A percentile compares a stretch with the other conserved stretches of the same genome.
These are phyloP conservation scores for Conus canariensis DNA, from an alignment of 2,888 invertebrate species.

Conservation along the genomic window DNA sequence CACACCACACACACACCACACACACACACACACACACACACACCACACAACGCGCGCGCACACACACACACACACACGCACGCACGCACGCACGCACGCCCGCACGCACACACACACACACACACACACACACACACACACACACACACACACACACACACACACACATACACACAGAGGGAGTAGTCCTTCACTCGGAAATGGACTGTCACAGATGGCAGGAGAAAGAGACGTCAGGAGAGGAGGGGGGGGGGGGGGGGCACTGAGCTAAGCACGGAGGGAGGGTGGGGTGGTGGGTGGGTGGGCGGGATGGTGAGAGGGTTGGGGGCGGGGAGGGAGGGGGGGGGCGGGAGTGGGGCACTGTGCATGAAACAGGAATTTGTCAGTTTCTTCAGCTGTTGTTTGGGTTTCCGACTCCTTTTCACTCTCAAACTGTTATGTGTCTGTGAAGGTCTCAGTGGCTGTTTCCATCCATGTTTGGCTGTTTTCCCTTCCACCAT, in stretches of 20 bases:
- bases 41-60: neutral
- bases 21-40: too few relatives aligned
- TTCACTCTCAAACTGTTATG: neutral
- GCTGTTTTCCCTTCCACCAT: too few relatives aligned
- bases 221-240: constrained; percentile 14
- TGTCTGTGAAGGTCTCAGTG: neutral
- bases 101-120: too few relatives aligned
- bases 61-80: neutral
- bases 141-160: too few relatives aligned
- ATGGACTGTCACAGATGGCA: neutral
- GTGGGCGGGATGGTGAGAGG: neutral
- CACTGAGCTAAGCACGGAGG: neutral
- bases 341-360: too few relatives aligned
- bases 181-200: too few relatives aligned
- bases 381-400: neutral
- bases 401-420: neutral
- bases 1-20: too few relatives aligned
- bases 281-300: neutral
- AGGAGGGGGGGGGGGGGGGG: neutral
- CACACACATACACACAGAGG: too few relatives aligned
- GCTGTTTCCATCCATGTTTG: too few relatives aligned
- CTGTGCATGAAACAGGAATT: too few relatives aligned
- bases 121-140: neutral
- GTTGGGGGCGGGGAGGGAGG: neutral
- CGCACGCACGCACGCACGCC: neutral